A percentile compares a stretch with the other conserved stretches of the same genome.
Conservation (phyloP, 2,113 vertebrate species). For the Triplophysa tibetana region DNA sequence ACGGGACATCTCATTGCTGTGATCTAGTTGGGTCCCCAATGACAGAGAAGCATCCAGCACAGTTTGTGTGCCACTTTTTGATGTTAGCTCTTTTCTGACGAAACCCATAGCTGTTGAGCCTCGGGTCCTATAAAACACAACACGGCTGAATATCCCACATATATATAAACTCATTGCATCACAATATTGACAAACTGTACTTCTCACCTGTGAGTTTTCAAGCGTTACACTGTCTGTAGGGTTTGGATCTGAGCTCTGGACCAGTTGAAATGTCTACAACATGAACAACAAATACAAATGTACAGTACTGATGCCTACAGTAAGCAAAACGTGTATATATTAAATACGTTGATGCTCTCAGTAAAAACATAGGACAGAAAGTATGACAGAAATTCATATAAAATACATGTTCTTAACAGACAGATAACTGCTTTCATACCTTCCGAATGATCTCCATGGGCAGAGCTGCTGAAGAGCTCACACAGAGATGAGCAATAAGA, state of each 20-base stretch:
- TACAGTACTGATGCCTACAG: background rate
- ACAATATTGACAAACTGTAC: background rate
- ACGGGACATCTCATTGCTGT: conserved; percentile 23
- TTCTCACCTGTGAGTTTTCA: conserved; percentile 11
- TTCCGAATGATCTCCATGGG: conserved; percentile 30
- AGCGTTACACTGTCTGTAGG: background rate
- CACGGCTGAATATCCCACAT: background rate
- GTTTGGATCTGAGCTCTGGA: conserved; percentile 3
- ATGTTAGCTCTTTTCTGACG: conserved; percentile 49
- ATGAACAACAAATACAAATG: background rate
- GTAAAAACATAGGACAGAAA: background rate
- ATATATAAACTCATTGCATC: background rate
- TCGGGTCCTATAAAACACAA: conserved; percentile 19
- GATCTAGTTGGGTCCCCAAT: conserved; percentile 57
- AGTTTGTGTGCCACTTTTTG: conserved; percentile 46
- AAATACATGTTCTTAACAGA: background rate
- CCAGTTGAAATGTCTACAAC: conserved; percentile 1
- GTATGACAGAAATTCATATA: no score
- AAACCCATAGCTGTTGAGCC: conserved; percentile 10
- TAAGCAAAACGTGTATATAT: background rate
- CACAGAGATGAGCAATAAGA: conserved; percentile 35
- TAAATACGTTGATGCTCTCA: background rate
- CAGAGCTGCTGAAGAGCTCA: conserved; percentile 26
- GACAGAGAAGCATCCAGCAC: conserved; percentile 59
- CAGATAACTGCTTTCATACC: background rate